Evolutionary conservation across 2,797 vertebrate genomes (phyloP), one percentile per base, ranked within the genome.

Genomic region (Cynopterus sphinx): DNA sequence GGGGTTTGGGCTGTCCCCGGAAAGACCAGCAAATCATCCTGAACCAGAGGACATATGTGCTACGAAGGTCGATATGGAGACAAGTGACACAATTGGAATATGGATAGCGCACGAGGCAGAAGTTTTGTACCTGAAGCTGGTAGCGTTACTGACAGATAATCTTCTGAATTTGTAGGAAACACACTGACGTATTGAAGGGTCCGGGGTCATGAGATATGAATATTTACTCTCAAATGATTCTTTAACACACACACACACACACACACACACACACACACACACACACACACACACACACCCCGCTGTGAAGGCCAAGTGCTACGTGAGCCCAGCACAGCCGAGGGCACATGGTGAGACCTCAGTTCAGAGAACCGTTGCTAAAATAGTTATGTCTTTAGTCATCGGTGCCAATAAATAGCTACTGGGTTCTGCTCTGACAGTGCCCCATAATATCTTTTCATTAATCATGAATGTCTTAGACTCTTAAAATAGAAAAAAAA

Each of bases 81-180:
- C 33, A 84, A 22, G 11, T 2, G 24, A 77, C 39, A 46, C 28
- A 65, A 36, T 6, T 68, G 31, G 65, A 28, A 59, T 26, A 33
- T 63, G 13, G n/a, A 41, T 3, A 0, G 9, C 43, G 24, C 0
- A 0, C 73, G 26, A 57, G 33, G 68, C 39, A 19, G n/a, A 39
- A 46, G 26, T 53, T 39, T 46, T 53, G 24, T 49, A 31, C 5
- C 19, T 22, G 24, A 82, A 55, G 51, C 70, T 70, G 70, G 51
- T 51, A 55, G 36, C 2, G 41, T 36, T 67, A 43, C 49, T 53
- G 33, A 78, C 68, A 86, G 75, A 17, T 15, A 61, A 9, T 36
- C 39, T 11, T 53, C 57, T 7, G 19, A 33, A 17, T 53, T 43
- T 68, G 36, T 24, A 55, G 74, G 46, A 81, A 46, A 22, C 63